Conservation (phyloP, 37 sponge, comb jelly and placozoan species). For the Bolinopsis microptera region DNA sequence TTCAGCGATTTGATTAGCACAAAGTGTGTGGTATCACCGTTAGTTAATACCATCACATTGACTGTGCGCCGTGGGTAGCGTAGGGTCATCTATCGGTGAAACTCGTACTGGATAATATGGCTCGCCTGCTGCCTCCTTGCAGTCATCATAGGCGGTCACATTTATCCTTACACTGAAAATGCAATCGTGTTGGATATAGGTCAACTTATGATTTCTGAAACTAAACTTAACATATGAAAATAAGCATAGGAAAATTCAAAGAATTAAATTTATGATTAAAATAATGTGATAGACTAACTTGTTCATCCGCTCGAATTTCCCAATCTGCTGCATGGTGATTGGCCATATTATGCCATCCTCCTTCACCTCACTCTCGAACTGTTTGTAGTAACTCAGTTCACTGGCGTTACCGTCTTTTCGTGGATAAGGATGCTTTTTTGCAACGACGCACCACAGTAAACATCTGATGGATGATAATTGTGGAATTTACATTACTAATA, state of each 20-base stretch:
- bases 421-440: conserved; percentile 7
- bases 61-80: background rate
- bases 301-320: conserved; percentile 34
- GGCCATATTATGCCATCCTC: background rate
- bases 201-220: too few relatives aligned
- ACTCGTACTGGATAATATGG: conserved; percentile 16
- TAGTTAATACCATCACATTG: background rate
- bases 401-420: background rate
- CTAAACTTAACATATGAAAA: too few relatives aligned
- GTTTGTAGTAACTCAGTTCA: background rate
- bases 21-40: conserved; percentile 2
- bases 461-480: too few relatives aligned
- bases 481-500: too few relatives aligned
- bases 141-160: conserved; percentile 38
- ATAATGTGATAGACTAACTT: background rate
- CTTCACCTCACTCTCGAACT: conserved; percentile 12
- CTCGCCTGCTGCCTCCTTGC: background rate
- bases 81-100: background rate
- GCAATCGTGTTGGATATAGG: too few relatives aligned
- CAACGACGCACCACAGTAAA: conserved; percentile 38
- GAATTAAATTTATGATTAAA: too few relatives aligned
- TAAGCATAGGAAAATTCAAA: too few relatives aligned
- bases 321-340: background rate
- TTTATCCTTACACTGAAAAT: conserved; percentile 42
- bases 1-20: conserved; percentile 31